Evolutionary conservation across 2,888 invertebrate genomes (phyloP), one percentile per base, ranked within the genome.

Genomic region (Germaria angustata): DNA sequence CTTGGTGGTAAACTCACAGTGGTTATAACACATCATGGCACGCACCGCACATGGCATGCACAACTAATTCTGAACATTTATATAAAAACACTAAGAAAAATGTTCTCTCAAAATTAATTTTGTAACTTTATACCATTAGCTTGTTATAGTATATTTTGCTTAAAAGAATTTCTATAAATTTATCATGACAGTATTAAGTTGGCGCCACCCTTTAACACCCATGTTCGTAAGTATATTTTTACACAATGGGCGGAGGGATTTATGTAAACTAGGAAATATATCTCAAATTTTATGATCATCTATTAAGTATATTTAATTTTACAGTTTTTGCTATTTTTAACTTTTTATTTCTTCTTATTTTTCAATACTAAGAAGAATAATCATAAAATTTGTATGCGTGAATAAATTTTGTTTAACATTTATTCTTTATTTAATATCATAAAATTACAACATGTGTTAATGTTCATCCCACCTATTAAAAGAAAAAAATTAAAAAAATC

Each of bases 261-360:
- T 63, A 41, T 80, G 68, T 51, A 44, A 81, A 73, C 51, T 34
- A 65, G 81, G 76, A 81, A 81, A 81, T 77, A 72, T 81, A 81
- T 63, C 61, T 81, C 77, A 81, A 72, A 55, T 61, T 81, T 81
- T 76, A 71, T 81, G 51, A 24, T 1, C 46, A 22, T 59, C 46
- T 41, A 15, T 20, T 17, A 28, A 49, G 17, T 28, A 36, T 15
- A 24, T 32, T 46, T 28, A 72, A 36, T 15, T 22, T 49, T 46
- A n/a, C n/a, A n/a, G n/a, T n/a, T n/a, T n/a, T n/a, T n/a, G n/a
- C n/a, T n/a, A n/a, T n/a, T n/a, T n/a, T n/a, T n/a, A n/a, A n/a
- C n/a, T n/a, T n/a, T n/a, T n/a, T n/a, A n/a, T n/a, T n/a, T n/a
- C n/a, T n/a, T n/a, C n/a, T n/a, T n/a, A n/a, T n/a, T n/a, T n/a